These are phyloP conservation scores for Pelosia muscerda DNA, from an alignment of 2,888 invertebrate species.

Conservation along the genomic window DNA sequence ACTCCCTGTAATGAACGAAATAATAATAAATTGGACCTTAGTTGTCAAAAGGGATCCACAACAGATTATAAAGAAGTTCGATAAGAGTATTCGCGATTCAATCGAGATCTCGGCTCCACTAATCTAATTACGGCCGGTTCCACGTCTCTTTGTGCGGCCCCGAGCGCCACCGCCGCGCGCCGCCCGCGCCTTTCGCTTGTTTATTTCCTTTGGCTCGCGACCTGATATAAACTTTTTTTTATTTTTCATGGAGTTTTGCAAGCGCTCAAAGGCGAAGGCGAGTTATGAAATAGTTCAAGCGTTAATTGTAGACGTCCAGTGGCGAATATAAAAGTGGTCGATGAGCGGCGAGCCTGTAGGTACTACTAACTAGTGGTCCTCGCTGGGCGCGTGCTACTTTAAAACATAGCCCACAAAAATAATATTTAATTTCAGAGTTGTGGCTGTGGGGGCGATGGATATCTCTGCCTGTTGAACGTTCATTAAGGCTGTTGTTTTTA, in stretches of 20 bases:
- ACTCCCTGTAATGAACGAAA: slow-evolving; percentile 41
- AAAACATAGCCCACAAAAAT: slow-evolving; percentile 67
- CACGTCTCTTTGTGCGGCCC: slow-evolving; percentile 66
- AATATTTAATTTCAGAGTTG: slow-evolving; percentile 75
- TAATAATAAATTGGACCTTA: slow-evolving; percentile 53
- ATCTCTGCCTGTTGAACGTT: slow-evolving; percentile 55
- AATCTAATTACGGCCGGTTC: slow-evolving; percentile 76
- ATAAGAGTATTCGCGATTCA: slow-evolving; percentile 60
- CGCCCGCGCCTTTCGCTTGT: slow-evolving; percentile 60
- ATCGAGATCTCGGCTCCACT: slow-evolving; percentile 68
- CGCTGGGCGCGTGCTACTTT: slow-evolving; percentile 60
- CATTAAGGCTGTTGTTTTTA: slow-evolving; percentile 35
- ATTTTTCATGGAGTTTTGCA: slow-evolving; percentile 66
- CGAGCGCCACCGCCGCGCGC: slow-evolving; percentile 25
- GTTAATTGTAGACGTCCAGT: slow-evolving; percentile 85
- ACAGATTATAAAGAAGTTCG: slow-evolving; percentile 64
- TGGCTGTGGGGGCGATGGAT: slow-evolving; percentile 48
- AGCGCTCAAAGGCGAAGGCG: slow-evolving; percentile 80
- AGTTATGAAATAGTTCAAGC: slow-evolving; percentile 86
- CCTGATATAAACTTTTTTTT: slow-evolving; percentile 75
- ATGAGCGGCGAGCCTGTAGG: slow-evolving; percentile 65
- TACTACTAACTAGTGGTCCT: slow-evolving; percentile 80
- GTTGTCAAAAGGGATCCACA: slow-evolving; percentile 59
- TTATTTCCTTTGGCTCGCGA: slow-evolving; percentile 69
- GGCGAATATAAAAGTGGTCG: slow-evolving; percentile 83